Evolutionary conservation across 2,888 invertebrate species (phyloP).

Genomic region (Pegoplata infirma): DNA sequence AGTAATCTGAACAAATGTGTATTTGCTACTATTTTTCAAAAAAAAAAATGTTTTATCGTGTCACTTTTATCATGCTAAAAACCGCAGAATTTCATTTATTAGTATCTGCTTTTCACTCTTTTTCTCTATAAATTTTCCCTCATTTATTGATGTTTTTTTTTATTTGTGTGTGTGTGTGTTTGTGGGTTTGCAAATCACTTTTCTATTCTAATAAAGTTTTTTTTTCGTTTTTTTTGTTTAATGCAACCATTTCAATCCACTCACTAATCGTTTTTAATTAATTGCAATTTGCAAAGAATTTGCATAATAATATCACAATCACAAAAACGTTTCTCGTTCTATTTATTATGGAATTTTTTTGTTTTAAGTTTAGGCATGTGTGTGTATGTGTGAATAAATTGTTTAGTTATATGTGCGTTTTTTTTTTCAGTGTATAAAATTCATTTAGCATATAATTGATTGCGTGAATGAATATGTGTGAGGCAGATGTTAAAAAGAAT

Average conservation of each 20-base stretch:
- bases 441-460: slow-evolving; percentile 47
- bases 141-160: background rate
- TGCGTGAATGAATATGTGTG: slow-evolving; percentile 47
- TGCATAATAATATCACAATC: slow-evolving; percentile 55
- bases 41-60: slow-evolving; percentile 21
- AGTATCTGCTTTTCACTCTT: slow-evolving; percentile 1
- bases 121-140: background rate
- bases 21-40: no score
- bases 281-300: slow-evolving; percentile 61
- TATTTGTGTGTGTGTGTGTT: background rate
- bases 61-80: slow-evolving; percentile 40
- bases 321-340: slow-evolving; percentile 8
- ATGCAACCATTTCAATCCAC: slow-evolving; percentile 52
- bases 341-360: background rate
- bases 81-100: slow-evolving; percentile 37
- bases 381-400: background rate
- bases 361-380: background rate
- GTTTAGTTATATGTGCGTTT: slow-evolving; percentile 4
- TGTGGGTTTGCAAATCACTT: slow-evolving; percentile 8
- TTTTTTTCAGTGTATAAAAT: background rate
- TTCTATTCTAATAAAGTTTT: slow-evolving; percentile 32
- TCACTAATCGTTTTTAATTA: slow-evolving; percentile 63
- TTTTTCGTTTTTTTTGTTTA: slow-evolving; percentile 26
- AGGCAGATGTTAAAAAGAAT: background rate
- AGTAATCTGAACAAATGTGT: no score